Base-by-base conservation (phyloP, 2,797 vertebrate genomes). In the Sorex maritimensis region DNA sequence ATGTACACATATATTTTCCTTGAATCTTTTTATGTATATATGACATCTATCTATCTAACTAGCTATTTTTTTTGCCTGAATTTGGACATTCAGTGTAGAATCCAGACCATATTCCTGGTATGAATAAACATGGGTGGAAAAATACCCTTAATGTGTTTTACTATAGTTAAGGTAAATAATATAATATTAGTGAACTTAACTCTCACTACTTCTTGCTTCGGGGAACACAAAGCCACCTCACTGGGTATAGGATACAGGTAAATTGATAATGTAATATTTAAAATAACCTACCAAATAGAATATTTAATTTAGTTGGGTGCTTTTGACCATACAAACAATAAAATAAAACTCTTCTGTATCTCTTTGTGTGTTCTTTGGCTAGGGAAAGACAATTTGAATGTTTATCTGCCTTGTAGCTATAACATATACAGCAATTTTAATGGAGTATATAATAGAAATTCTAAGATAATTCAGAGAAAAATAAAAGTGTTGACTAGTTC, bases 401-500 rank as follows among this genome's bases (percentile, higher is more conserved):
- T 85, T 87, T 82, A 69, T 87, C 14, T 93, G n/a, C 10, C 85
- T 23, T 85, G 28, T 46, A n/a, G 75, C 72, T 88, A 73, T 81
- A 89, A 24, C 30, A 81, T 84, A 80, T 3, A 69, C 19, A 69
- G 24, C 28, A 82, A 38, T 79, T 91, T 91, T 89, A 93, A 87
- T 80, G 88, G 74, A 63, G 49, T 81, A 85, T 81, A 74, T 77
- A 77, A 61, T 78, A 88, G 81, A 89, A 85, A 5, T 24, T 78
- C 79, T 68, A 96, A 72, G 69, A 80, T 73, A 96, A 95, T 34
- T 83, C 69, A 89, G 41, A 71, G 74, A 92, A 95, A 95, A 95
- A 91, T 58, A n/a, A 65, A 88, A 81, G 41, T 91, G 78, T 93
- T 82, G 81, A 49, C 77, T 91, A 83, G 19, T 80, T 94, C 52